Base-by-base conservation (phyloP, 1,140 invertebrate genomes). In the Parapsyche elsis region DNA sequence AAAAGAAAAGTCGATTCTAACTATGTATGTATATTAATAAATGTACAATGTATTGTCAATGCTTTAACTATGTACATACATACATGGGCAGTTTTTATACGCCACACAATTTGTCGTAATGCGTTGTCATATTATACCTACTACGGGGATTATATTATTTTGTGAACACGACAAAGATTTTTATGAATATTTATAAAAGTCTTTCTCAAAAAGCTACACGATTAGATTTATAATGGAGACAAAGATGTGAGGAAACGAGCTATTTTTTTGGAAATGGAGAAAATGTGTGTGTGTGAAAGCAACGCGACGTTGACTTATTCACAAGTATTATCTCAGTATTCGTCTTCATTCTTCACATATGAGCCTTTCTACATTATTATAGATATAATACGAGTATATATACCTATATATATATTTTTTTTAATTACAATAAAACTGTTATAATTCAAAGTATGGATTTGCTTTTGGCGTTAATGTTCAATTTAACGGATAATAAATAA, bases 211-310 rank as follows among this genome's bases (percentile, higher is more conserved):
- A 67, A 67, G 64, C 64, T 26, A 9, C 23, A 26, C 26, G 64
- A 67, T 67, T 67, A 67, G 23, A 67, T 67, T 67, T 24, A 67
- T 26, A 67, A 67, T 67, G 24, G 64, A 26, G 64, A 67, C 23
- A 30, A 67, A 26, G 24, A 26, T 12, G 12, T 23, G 64, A 26
- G 12, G 21, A 24, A 67, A 67, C 64, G 24, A 30, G 21, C 23
- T 26, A n/a, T 67, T 67, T 9, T 61, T 67, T 67, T 12, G 64
- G 64, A 67, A 67, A 67, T 67, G 21, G 24, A 26, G 64, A 67
- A 67, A 67, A 67, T 26, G 23, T 67, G 14, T 23, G 64, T 10
- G 64, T 14, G 64, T 67, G 23, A 67, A 67, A 67, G 64, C 64
- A 67, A 67, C 24, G 12, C 24, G 64, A 67, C 64, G 64, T 67